Base-by-base conservation (phyloP, 2,888 invertebrate species). In the Diploptera punctata region DNA sequence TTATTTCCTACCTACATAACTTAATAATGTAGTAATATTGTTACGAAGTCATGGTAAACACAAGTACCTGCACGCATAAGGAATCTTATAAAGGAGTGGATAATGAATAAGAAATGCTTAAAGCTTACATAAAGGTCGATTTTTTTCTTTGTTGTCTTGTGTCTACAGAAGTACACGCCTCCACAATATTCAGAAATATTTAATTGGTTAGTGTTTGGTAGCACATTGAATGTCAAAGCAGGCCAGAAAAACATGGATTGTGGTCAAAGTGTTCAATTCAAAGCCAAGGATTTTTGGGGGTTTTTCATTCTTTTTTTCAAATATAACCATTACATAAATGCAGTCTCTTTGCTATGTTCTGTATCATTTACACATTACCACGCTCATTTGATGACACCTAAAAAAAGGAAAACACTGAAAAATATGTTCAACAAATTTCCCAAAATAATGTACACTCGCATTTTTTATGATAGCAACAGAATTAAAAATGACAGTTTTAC, bases 61-160 rank as follows among this genome's bases (percentile, higher is more conserved):
- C n/a, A n/a, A n/a, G n/a, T n/a, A n/a, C n/a, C n/a, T n/a, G n/a
- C n/a, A n/a, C n/a, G n/a, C n/a, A n/a, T n/a, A n/a, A n/a, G n/a
- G n/a, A n/a, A n/a, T n/a, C n/a, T n/a, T n/a, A 52, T 29, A 29
- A 16, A 57, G 29, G 68, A 47, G 21, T 52, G 47, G 52, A 38
- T 38, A 72, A 72, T 68, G 61, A 72, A 68, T 72, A 68, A 71
- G 21, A 68, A 61, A 72, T 68, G 47, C 72, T 68, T 61, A 52
- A 43, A 67, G 71, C 62, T 73, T 73, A 73, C 73, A 73, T 70
- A 73, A 73, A 73, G 73, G 73, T 73, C 73, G 65, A 70, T 67
- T 73, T 73, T 70, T 65, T 65, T n/a, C n/a, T 65, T 65, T 43
- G 47, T 29, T 60, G 60, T 60, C 65, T 65, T 70, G 67, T 73